Evolutionary conservation across 2,888 invertebrate species (phyloP).

Genomic region (Cryptocephalus moraei): DNA sequence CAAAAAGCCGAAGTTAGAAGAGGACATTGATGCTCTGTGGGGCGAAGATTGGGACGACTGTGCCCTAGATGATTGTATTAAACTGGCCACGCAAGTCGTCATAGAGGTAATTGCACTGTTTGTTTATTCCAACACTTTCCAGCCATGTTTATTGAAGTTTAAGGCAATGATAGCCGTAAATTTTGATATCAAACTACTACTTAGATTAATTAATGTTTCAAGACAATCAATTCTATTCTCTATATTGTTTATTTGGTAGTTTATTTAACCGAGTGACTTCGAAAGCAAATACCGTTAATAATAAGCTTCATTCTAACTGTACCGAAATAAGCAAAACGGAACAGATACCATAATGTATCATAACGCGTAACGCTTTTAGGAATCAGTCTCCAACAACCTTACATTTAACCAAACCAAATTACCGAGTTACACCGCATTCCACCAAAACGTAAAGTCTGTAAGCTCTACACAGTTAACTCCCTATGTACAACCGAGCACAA

Average conservation of each 20-base stretch:
- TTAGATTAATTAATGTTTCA: too few species aligned
- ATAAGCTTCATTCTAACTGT: too few species aligned
- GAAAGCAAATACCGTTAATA: too few species aligned
- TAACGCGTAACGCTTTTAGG: conserved; percentile 9
- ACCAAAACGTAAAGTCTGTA: conserved; percentile 14
- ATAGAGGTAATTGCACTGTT: conserved; percentile 14
- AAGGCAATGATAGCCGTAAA: too few species aligned
- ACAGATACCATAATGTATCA: not conserved
- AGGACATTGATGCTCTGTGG: conserved; percentile 25
- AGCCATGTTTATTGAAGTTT: too few species aligned
- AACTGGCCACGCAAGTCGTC: conserved; percentile 27
- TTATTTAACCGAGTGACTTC: too few species aligned
- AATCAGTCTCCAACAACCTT: conserved; percentile 2
- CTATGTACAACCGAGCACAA: conserved; percentile 6
- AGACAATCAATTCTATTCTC: too few species aligned
- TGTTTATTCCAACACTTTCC: too few species aligned
- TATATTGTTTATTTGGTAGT: too few species aligned
- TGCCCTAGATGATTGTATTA: conserved; percentile 28
- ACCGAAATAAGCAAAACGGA: too few species aligned
- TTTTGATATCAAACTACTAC: too few species aligned
- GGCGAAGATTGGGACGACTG: conserved; percentile 28
- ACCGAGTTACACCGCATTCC: conserved; percentile 23
- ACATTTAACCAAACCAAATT: conserved; percentile 17
- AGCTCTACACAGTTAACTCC: conserved; percentile 13
- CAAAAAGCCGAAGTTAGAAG: conserved; percentile 24